Conservation (phyloP, 1,140 invertebrate species). For the Hyphantria cunea region DNA sequence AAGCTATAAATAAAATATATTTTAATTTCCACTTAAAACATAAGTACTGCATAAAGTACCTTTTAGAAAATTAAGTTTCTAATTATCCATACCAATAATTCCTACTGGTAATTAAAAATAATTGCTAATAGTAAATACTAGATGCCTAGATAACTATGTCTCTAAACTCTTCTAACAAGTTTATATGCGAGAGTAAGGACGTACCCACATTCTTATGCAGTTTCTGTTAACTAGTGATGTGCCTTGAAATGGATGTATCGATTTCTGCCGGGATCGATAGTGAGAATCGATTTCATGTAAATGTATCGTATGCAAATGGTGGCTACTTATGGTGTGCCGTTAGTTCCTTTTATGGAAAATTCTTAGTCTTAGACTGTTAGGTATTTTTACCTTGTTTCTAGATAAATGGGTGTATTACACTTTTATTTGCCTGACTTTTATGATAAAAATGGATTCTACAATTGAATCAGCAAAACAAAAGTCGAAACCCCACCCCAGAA, state of each 20-base stretch:
- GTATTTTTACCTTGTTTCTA: too few species aligned
- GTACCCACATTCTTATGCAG: constrained; percentile 10
- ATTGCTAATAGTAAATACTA: constrained; percentile 18
- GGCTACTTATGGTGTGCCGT: not conserved
- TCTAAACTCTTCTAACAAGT: constrained; percentile 12
- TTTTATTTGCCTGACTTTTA: too few species aligned
- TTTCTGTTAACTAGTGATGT: constrained; percentile 18
- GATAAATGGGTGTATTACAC: too few species aligned
- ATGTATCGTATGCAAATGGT: not conserved
- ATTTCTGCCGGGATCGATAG: constrained; percentile 21
- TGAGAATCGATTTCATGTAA: constrained; percentile 3
- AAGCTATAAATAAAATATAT: too few species aligned
- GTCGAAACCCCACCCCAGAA: too few species aligned
- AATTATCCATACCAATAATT: too few species aligned
- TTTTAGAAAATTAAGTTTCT: too few species aligned
- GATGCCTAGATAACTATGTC: not conserved
- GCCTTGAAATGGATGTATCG: constrained; percentile 16
- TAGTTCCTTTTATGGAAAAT: not conserved
- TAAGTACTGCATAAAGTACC: too few species aligned
- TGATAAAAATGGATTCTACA: too few species aligned
- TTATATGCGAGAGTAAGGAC: constrained; percentile 18
- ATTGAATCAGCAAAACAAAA: too few species aligned
- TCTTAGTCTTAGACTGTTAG: too few species aligned
- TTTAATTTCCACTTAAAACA: too few species aligned
- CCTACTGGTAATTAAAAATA: constrained; percentile 18